phyloP scores from a whole-genome alignment of 2,888 invertebrate genomes.

The Chrysina gloriosa region DNA sequence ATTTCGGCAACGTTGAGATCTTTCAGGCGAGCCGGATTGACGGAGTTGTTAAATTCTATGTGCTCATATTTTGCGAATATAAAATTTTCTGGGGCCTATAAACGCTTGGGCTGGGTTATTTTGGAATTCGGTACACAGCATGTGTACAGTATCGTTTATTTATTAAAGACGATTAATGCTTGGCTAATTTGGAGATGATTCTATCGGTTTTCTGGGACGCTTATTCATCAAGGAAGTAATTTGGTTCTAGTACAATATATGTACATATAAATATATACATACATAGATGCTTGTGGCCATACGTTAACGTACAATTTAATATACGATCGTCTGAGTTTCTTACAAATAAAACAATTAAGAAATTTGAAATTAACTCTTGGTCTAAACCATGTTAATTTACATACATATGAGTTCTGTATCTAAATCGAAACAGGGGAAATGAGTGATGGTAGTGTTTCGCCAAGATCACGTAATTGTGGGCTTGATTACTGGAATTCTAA shows the following conservation, averaged over 20 bases:
- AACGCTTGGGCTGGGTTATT: background rate
- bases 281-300: no score
- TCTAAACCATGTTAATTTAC: no score
- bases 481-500: constrained; percentile 20
- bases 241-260: no score
- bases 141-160: constrained; percentile 1
- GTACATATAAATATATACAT: no score
- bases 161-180: background rate
- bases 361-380: no score
- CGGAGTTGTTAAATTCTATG: background rate
- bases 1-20: constrained; percentile 9
- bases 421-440: constrained; percentile 54
- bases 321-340: no score
- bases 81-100: background rate
- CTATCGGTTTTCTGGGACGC: no score
- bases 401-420: no score
- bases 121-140: background rate
- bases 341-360: no score
- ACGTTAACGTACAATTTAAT: no score
- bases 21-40: background rate
- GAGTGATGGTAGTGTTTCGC: constrained; percentile 58
- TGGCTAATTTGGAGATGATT: background rate
- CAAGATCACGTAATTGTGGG: constrained; percentile 49
- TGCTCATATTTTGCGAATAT: constrained; percentile 19
- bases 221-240: no score